Base-by-base conservation (phyloP, 2,113 vertebrate genomes). In the Noctilio leporinus region DNA sequence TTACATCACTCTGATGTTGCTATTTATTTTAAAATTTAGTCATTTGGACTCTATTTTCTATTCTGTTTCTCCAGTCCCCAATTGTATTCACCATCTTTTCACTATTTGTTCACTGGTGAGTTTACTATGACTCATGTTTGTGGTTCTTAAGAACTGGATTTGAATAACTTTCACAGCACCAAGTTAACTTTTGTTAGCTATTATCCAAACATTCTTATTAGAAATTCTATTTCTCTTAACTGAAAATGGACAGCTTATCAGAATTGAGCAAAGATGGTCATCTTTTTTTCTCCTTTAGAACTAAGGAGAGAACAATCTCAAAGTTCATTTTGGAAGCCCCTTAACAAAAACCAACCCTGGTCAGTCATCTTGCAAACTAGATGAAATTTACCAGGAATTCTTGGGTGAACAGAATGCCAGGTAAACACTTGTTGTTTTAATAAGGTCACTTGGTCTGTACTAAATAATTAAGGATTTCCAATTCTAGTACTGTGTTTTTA, bases 211-310 rank as follows among this genome's bases (percentile, higher is more conserved):
- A 89, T 80, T 73, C 55, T 51, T 45, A 84, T 92, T 92, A 92
- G 35, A 95, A 95, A 86, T 92, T 86, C 35, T 40, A 14, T 92
- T 86, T 95, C 24, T 43, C 33, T 82, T 92, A 10, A 89, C 5
- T 47, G 53, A 84, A 95, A 94, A 28, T 70, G 20, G 24, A 4
- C 24, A 30, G 49, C 89, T 86, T 38, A 83, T 92, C 65, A 92
- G 64, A 90, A 92, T 7, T 81, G 24, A 70, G 30, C 33, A 88
- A 90, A 38, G 51, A 70, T 84, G 47, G 87, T 35, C 15, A 67
- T 80, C 49, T 69, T 51, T 65, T 57, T 89, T 82, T 72, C 30
- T 53, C n/a, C 69, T 59, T 75, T 9, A 38, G 51, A 87, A 57
- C 80, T 80, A 72, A 93, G 11, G 47, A 90, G 20, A 67, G 2